Conservation (phyloP, 2,113 vertebrate genomes). For the Hylia prasina region DNA sequence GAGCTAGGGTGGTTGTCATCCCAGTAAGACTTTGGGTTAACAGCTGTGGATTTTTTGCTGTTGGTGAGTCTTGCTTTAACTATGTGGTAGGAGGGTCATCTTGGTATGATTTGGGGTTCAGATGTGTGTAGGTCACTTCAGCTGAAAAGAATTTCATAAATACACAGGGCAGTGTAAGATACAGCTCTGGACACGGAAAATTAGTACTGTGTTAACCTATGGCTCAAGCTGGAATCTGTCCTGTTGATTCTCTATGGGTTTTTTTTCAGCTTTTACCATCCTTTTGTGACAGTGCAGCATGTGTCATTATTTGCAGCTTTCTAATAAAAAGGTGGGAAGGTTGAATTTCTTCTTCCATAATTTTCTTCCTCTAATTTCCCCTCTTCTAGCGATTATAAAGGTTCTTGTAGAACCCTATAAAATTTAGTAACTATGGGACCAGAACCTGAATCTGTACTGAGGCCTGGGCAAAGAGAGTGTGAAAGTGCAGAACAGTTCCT, state of each 20-base stretch:
- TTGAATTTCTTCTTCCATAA: background rate
- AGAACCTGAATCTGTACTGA: background rate
- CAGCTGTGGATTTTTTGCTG: background rate
- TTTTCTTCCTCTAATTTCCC: background rate
- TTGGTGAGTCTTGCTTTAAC: background rate
- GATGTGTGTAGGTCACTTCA: background rate
- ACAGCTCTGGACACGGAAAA: background rate
- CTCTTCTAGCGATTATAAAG: background rate
- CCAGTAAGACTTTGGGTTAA: background rate
- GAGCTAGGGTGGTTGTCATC: background rate
- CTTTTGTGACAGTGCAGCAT: background rate
- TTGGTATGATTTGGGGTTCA: background rate
- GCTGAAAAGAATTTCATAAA: background rate
- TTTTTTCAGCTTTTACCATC: background rate
- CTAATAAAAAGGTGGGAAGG: background rate
- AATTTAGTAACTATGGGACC: background rate
- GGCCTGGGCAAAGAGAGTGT: background rate
- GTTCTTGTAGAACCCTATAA: background rate
- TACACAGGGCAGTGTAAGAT: background rate
- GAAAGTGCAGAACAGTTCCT: background rate
- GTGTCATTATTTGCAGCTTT: background rate
- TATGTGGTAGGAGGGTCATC: background rate
- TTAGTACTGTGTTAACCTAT: background rate
- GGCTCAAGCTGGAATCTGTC: background rate
- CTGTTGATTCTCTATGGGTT: background rate